Percentiles rank a stretch among this genome's conserved stretches.
phyloP scores from a whole-genome alignment of 2,888 invertebrate genomes.

The Lissonota sp. region DNA sequence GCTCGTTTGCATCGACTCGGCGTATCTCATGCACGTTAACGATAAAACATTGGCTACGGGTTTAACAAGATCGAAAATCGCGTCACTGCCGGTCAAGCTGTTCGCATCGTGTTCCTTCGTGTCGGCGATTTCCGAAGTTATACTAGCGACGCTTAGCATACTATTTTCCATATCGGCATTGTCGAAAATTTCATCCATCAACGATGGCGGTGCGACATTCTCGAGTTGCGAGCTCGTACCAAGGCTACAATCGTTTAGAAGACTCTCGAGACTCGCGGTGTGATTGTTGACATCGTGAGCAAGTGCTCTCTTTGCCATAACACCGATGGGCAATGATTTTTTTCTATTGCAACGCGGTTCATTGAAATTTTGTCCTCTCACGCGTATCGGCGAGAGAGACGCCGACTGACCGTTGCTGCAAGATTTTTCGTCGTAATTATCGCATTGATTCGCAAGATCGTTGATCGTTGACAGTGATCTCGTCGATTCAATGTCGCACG shows the following conservation, averaged over 20 bases:
- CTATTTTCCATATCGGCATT: constrained; percentile 90
- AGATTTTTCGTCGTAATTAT: no score
- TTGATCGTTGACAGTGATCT: constrained; percentile 92
- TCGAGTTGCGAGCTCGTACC: constrained; percentile 89
- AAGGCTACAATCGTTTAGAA: constrained; percentile 85
- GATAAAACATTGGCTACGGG: constrained; percentile 85
- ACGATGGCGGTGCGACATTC: constrained; percentile 92
- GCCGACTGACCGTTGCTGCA: constrained; percentile 69
- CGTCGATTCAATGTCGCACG: constrained; percentile 90
- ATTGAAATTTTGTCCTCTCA: constrained; percentile 49
- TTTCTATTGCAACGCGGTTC: constrained; percentile 83
- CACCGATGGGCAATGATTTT: constrained; percentile 89
- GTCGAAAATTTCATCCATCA: constrained; percentile 88
- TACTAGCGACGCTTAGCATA: constrained; percentile 93
- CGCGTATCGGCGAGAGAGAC: constrained; percentile 72
- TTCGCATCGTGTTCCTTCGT: constrained; percentile 83
- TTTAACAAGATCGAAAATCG: constrained; percentile 86
- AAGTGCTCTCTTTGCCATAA: constrained; percentile 90
- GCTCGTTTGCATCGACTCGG: constrained; percentile 80
- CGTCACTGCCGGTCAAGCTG: constrained; percentile 80
- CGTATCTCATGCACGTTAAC: constrained; percentile 80
- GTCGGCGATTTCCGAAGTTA: constrained; percentile 91
- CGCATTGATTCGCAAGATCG: constrained; percentile 84
- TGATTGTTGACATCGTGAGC: constrained; percentile 84
- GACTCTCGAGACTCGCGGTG: constrained; percentile 87